phyloP scores from a whole-genome alignment of 1,140 invertebrate genomes.

The Ceratoteleas bidentatus region DNA sequence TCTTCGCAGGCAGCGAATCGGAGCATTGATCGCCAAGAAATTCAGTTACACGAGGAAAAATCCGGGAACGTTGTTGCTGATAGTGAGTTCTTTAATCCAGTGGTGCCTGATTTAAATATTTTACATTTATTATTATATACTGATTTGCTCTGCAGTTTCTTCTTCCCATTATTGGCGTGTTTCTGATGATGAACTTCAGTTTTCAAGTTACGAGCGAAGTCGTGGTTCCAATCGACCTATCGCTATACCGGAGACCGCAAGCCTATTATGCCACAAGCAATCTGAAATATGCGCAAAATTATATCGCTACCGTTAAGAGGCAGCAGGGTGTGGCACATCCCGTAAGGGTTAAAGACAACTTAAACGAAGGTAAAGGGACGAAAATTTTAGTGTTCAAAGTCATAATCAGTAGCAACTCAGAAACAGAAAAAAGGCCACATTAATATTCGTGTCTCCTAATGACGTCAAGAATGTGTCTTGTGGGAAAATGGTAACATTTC shows the following conservation, averaged over 20 bases:
- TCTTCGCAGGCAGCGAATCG: conserved; percentile 68
- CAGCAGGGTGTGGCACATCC: conserved; percentile 30
- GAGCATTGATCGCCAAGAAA: conserved; percentile 74
- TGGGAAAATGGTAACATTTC: too few species aligned
- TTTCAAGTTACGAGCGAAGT: conserved; percentile 56
- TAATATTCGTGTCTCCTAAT: too few species aligned
- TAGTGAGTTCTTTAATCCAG: too few species aligned
- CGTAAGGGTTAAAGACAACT: conserved; percentile 14
- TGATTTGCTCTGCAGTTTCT: too few species aligned
- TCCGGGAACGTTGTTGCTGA: conserved; percentile 63
- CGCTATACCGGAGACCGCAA: conserved; percentile 69
- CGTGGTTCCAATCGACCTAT: conserved; percentile 65
- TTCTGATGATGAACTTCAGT: conserved; percentile 74
- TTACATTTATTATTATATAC: too few species aligned
- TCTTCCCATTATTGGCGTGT: conserved; percentile 69
- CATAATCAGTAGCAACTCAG: too few species aligned
- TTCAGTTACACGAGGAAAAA: conserved; percentile 73
- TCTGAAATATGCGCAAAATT: conserved; percentile 55
- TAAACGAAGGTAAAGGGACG: conserved; percentile 56
- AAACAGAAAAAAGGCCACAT: too few species aligned
- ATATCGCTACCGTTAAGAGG: conserved; percentile 49
- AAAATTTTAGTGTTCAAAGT: conserved; percentile 1
- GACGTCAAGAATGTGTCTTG: too few species aligned
- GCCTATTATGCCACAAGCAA: conserved; percentile 68
- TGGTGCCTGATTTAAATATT: too few species aligned